These are phyloP conservation scores for Crotalus horridus DNA, from an alignment of 2,113 vertebrate genomes.

Conservation along the genomic window DNA sequence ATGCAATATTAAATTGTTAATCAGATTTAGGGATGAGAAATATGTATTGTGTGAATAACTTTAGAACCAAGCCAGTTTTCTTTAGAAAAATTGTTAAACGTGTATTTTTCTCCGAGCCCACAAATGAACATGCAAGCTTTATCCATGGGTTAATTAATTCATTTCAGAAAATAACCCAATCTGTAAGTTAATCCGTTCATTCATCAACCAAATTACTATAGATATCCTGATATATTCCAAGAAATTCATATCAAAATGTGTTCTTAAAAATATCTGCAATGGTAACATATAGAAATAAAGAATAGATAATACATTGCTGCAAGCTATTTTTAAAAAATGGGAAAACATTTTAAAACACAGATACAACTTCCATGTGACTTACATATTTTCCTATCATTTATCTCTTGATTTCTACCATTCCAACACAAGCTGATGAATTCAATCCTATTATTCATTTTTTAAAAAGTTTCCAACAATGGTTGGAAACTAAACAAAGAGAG, in stretches of 20 bases:
- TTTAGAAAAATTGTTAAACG: too few relatives aligned
- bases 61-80: background rate
- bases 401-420: background rate
- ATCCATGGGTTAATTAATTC: background rate
- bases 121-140: background rate
- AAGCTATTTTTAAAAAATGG: background rate
- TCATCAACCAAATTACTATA: background rate
- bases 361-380: background rate
- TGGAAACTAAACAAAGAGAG: too few relatives aligned
- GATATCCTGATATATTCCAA: background rate
- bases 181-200: background rate
- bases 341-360: background rate
- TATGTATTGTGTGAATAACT: background rate
- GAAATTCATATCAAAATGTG: background rate
- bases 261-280: background rate
- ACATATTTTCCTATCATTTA: background rate
- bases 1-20: background rate
- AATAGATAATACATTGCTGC: background rate
- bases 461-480: background rate
- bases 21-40: background rate
- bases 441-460: background rate
- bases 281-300: background rate
- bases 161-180: background rate
- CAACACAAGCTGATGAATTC: background rate
- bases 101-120: background rate